Conservation (phyloP, 2,797 vertebrate genomes). For the Ptychobarbus kaznakovi region DNA sequence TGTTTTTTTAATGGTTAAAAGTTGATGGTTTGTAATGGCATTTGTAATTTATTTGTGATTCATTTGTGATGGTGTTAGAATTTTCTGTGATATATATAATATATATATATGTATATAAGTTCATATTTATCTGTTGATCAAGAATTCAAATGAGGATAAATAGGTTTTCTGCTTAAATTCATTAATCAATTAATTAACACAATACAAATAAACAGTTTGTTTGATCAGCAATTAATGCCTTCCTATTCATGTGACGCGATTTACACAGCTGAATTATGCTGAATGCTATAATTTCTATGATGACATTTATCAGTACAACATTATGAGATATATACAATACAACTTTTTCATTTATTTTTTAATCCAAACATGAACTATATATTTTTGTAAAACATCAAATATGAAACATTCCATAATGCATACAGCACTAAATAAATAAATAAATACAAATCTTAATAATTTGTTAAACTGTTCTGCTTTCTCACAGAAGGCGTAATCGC, state of each 20-base stretch:
- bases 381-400: background rate
- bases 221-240: background rate
- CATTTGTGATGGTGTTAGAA: too few species aligned
- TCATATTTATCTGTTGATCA: background rate
- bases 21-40: too few species aligned
- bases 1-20: too few species aligned
- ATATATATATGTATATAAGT: too few species aligned
- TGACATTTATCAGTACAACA: background rate
- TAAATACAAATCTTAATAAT: too few species aligned
- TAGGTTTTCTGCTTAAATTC: background rate
- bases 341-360: background rate
- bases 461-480: background rate
- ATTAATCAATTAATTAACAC: background rate
- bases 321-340: background rate
- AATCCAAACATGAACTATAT: background rate
- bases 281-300: background rate
- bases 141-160: background rate
- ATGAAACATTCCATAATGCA: background rate
- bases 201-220: background rate
- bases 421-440: too few species aligned
- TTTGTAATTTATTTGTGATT: too few species aligned
- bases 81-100: too few species aligned
- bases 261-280: background rate
- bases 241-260: background rate
- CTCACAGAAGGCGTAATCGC: background rate